Conservation (phyloP, 2,113 vertebrate genomes). For the Pimephales promelas region DNA sequence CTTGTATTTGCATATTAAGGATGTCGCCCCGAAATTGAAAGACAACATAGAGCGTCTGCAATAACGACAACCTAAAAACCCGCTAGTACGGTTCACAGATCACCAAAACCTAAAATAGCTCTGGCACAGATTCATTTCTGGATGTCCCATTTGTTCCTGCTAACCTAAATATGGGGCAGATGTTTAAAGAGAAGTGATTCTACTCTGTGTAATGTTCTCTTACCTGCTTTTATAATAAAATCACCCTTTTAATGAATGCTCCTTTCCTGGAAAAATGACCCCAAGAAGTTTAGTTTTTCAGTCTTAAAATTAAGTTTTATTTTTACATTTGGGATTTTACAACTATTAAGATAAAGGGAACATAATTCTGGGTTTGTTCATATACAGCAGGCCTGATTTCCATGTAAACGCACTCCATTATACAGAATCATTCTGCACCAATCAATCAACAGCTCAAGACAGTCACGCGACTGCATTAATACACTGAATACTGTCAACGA, state of each 20-base stretch:
- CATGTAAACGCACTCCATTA: slow-evolving; percentile 32
- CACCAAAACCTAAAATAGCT: slow-evolving; percentile 10
- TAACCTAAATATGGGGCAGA: slow-evolving; percentile 1
- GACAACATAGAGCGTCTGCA: not conserved
- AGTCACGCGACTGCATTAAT: slow-evolving; percentile 29
- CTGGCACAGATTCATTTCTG: slow-evolving; percentile 22
- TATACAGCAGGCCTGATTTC: slow-evolving; percentile 34
- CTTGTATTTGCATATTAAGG: not conserved
- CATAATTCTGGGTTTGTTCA: slow-evolving; percentile 29
- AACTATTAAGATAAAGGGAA: slow-evolving; percentile 37
- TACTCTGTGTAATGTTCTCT: not conserved
- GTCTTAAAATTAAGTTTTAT: slow-evolving; percentile 44
- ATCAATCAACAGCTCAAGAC: slow-evolving; percentile 34
- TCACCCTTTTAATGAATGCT: not conserved
- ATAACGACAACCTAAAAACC: slow-evolving; percentile 12
- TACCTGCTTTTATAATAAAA: not conserved
- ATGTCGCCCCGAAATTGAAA: not conserved
- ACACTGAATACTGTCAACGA: slow-evolving; percentile 34
- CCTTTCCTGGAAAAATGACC: not conserved
- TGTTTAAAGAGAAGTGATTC: not conserved
- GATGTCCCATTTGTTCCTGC: slow-evolving; percentile 7
- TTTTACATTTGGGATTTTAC: slow-evolving; percentile 42
- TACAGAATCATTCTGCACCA: slow-evolving; percentile 31
- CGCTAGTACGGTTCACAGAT: not conserved
- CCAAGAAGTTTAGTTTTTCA: not conserved